Percentiles rank a stretch among this genome's conserved stretches.
Evolutionary conservation across 2,113 vertebrate genomes (phyloP).

Genomic region (Trogon melanurus): DNA sequence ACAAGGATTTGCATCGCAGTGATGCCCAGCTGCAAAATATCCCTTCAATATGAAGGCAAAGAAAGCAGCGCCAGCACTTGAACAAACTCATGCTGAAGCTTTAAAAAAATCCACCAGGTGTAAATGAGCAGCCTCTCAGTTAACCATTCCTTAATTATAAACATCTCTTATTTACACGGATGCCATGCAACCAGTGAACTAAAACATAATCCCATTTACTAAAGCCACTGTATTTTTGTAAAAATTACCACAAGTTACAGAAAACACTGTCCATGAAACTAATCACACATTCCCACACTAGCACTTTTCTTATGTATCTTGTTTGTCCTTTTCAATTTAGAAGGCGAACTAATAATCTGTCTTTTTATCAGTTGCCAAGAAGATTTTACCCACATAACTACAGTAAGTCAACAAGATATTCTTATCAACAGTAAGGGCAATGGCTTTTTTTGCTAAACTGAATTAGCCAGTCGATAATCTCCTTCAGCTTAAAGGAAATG

Average conservation of each 20-base stretch:
- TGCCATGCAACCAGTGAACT: background rate
- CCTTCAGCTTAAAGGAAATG: background rate
- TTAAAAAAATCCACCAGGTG: background rate
- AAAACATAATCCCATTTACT: background rate
- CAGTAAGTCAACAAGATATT: background rate
- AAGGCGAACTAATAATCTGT: background rate
- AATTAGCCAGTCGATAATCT: background rate
- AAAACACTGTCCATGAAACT: background rate
- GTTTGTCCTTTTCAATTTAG: background rate
- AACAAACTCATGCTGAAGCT: background rate
- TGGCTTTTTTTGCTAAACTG: background rate
- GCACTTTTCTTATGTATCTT: background rate
- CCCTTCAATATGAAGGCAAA: background rate
- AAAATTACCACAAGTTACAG: background rate
- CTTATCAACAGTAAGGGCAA: background rate
- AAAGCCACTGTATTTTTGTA: background rate
- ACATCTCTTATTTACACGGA: background rate
- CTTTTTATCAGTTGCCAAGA: background rate
- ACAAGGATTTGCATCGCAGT: background rate
- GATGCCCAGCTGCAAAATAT: background rate
- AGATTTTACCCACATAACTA: background rate
- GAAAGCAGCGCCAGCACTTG: background rate
- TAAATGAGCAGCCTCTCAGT: background rate
- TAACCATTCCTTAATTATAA: background rate
- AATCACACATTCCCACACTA: background rate